phyloP scores from a whole-genome alignment of 2,888 invertebrate genomes.

The Oxyteleia sp. region DNA sequence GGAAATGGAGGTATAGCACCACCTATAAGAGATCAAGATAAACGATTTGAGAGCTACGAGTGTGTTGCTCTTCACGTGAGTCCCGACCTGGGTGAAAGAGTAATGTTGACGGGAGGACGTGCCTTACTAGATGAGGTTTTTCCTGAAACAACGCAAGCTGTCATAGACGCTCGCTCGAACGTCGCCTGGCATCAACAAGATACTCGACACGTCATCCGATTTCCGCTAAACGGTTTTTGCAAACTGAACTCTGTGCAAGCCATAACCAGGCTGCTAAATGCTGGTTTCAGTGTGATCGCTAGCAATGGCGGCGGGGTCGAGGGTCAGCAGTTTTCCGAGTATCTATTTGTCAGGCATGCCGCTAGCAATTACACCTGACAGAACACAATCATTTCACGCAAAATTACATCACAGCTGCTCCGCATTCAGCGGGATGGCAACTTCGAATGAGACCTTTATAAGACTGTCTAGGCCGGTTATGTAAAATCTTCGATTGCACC shows the following conservation, averaged over 20 bases:
- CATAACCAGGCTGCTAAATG: slow-evolving; percentile 93
- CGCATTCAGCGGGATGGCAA: slow-evolving; percentile 74
- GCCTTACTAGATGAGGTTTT: slow-evolving; percentile 93
- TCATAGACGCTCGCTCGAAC: slow-evolving; percentile 93
- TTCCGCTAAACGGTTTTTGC: slow-evolving; percentile 95
- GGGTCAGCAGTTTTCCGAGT: slow-evolving; percentile 96
- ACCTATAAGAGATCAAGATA: slow-evolving; percentile 67
- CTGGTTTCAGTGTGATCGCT: slow-evolving; percentile 93
- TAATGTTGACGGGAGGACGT: slow-evolving; percentile 94
- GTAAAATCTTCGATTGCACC: slow-evolving; percentile 2
- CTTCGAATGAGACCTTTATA: slow-evolving; percentile 75
- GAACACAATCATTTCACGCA: slow-evolving; percentile 74
- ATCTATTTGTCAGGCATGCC: slow-evolving; percentile 91
- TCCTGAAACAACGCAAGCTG: slow-evolving; percentile 93
- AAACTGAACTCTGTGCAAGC: slow-evolving; percentile 96
- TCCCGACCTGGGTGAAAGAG: slow-evolving; percentile 93
- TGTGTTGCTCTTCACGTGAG: slow-evolving; percentile 94
- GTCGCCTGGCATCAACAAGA: slow-evolving; percentile 95
- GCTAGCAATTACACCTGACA: slow-evolving; percentile 81
- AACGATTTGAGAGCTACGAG: slow-evolving; percentile 89
- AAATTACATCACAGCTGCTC: slow-evolving; percentile 72
- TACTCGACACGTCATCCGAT: slow-evolving; percentile 94
- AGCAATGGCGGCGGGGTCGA: slow-evolving; percentile 96
- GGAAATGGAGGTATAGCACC: slow-evolving; percentile 78
- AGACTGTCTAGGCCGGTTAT: slow-evolving; percentile 64